phyloP scores from a whole-genome alignment of 2,888 invertebrate genomes.

The Flabesymbios commensalis region DNA sequence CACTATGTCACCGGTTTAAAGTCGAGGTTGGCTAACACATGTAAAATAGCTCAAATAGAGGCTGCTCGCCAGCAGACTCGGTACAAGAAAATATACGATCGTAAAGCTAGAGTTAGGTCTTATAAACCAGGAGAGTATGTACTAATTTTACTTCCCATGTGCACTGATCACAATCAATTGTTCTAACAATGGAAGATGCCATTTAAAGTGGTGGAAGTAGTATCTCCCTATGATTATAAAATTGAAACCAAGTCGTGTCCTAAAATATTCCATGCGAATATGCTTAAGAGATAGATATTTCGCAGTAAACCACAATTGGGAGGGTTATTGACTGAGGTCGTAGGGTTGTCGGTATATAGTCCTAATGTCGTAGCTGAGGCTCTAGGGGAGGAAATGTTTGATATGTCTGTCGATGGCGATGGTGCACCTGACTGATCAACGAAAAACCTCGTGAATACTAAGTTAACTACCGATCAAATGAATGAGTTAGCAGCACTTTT shows the following conservation, averaged over 20 bases:
- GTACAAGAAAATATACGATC: conserved; percentile 25
- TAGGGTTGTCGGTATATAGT: too few species aligned
- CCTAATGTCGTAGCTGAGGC: too few species aligned
- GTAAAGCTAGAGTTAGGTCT: conserved; percentile 8
- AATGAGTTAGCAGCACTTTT: too few species aligned
- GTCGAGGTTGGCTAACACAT: conserved; percentile 9
- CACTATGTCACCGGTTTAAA: neutral
- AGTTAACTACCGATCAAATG: too few species aligned
- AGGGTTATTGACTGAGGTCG: too few species aligned
- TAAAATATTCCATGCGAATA: conserved; percentile 3
- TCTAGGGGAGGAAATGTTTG: too few species aligned
- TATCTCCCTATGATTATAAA: neutral
- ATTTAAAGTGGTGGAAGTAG: neutral
- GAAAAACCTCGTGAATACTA: too few species aligned
- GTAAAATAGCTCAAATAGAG: conserved; percentile 23
- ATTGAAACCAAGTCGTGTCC: neutral
- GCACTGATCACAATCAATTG: conserved; percentile 35
- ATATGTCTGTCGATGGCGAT: too few species aligned
- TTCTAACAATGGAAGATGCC: conserved; percentile 14
- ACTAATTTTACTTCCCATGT: conserved; percentile 32
- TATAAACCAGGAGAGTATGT: conserved; percentile 30
- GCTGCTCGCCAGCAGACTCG: neutral
- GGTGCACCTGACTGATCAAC: too few species aligned
- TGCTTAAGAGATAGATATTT: too few species aligned
- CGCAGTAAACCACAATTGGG: too few species aligned